Percentiles rank a stretch among this genome's conserved stretches.
Conservation (phyloP, 2,797 vertebrate species). For the Perodicticus potto region DNA sequence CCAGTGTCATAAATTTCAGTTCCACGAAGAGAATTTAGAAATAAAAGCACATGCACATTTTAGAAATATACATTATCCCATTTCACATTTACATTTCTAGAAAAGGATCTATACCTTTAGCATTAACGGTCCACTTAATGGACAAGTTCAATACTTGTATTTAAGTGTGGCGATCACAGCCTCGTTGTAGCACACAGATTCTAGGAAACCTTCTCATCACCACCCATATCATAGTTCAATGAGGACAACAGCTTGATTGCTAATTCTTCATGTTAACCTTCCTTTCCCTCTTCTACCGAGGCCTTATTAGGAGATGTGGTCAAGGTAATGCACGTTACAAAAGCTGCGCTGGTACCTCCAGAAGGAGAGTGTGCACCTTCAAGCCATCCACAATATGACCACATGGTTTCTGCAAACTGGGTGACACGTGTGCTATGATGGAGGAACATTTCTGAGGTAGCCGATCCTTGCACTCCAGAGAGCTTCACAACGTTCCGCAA, state of each 20-base stretch:
- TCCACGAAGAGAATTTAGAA: constrained; percentile 26
- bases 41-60: background rate
- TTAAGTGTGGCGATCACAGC: background rate
- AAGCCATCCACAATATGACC: background rate
- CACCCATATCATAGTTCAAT: background rate
- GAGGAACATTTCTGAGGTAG: background rate
- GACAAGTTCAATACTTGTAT: background rate
- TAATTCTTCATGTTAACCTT: background rate
- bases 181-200: background rate
- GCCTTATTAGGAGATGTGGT: background rate
- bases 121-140: background rate
- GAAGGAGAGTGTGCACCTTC: background rate
- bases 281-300: background rate
- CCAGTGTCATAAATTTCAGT: constrained; percentile 46
- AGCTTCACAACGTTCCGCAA: background rate
- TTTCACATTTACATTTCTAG: background rate
- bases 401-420: background rate
- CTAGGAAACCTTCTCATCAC: background rate
- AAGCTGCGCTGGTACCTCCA: background rate
- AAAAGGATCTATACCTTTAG: background rate
- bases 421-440: background rate
- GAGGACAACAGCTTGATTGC: background rate
- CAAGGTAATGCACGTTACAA: background rate
- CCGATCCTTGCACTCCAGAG: background rate
- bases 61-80: background rate